A percentile compares a stretch with the other conserved stretches of the same genome.
phyloP scores from a whole-genome alignment of 2,113 vertebrate genomes.

The Hydrolagus affinis region DNA sequence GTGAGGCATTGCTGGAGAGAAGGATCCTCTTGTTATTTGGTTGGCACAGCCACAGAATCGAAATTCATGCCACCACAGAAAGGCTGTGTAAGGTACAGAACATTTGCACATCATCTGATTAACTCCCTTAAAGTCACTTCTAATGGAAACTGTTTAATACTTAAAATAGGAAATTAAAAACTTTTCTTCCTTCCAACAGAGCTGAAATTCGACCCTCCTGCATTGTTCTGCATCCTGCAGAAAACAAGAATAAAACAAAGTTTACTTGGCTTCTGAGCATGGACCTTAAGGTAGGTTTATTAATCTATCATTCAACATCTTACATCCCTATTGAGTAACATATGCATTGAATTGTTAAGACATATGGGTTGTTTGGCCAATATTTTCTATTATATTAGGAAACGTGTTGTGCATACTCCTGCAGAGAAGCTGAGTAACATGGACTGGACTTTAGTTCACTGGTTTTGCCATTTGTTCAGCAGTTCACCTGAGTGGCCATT shows the following conservation, averaged over 20 bases:
- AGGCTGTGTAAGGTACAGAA: constrained; percentile 59
- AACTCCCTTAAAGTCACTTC: background rate
- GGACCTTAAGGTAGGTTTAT: constrained; percentile 59
- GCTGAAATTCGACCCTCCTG: constrained; percentile 65
- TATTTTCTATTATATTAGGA: background rate
- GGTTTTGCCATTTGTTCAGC: background rate
- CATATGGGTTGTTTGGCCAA: background rate
- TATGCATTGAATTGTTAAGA: background rate
- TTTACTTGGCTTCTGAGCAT: constrained; percentile 70
- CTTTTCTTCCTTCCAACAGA: constrained; percentile 42
- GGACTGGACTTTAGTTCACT: background rate
- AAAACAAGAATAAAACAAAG: constrained; percentile 38
- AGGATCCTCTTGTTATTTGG: constrained; percentile 50
- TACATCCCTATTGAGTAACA: background rate
- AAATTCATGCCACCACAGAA: constrained; percentile 52
- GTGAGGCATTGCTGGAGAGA: constrained; percentile 55
- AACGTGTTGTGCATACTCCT: no score
- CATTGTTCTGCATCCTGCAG: constrained; percentile 55
- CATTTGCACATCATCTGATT: background rate
- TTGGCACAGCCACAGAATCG: constrained; percentile 50
- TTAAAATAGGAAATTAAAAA: background rate
- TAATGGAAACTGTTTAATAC: background rate
- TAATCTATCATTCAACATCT: background rate
- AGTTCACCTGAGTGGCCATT: background rate
- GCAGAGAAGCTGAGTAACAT: no score